Percentiles rank a stretch among this genome's conserved stretches.
These are phyloP conservation scores for Oligia strigilis DNA, from an alignment of 2,888 invertebrate genomes.

Conservation along the genomic window DNA sequence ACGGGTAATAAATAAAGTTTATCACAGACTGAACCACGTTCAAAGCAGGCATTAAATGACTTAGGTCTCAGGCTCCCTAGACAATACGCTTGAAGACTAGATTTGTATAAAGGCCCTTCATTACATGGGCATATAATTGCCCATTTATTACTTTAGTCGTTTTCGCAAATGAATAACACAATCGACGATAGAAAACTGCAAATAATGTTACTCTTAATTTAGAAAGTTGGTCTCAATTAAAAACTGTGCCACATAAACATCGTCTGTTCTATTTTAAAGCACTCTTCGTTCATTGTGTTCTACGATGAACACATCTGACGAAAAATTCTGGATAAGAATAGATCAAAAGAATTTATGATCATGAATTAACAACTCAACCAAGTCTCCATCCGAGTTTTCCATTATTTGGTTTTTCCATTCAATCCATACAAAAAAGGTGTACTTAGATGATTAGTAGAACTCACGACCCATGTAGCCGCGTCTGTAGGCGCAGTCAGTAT, in stretches of 20 bases:
- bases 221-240: neutral
- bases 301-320: neutral
- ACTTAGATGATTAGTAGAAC: conserved; percentile 45
- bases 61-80: conserved; percentile 19
- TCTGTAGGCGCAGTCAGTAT: conserved; percentile 79
- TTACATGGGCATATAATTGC: conserved; percentile 5
- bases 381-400: neutral
- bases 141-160: conserved; percentile 13
- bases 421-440: neutral
- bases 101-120: conserved; percentile 18
- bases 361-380: neutral
- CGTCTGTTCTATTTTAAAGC: neutral
- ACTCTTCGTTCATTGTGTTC: neutral
- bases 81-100: neutral
- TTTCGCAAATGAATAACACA: neutral
- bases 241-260: neutral
- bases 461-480: conserved; percentile 82
- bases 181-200: neutral
- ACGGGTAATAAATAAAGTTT: conserved; percentile 42
- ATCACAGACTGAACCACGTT: conserved; percentile 1
- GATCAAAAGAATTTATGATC: neutral
- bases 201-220: neutral
- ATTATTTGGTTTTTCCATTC: neutral
- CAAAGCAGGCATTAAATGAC: conserved; percentile 23
- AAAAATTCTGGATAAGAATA: neutral